These are phyloP conservation scores for Pomacea canaliculata DNA, from an alignment of 2,888 invertebrate species.

Conservation along the genomic window DNA sequence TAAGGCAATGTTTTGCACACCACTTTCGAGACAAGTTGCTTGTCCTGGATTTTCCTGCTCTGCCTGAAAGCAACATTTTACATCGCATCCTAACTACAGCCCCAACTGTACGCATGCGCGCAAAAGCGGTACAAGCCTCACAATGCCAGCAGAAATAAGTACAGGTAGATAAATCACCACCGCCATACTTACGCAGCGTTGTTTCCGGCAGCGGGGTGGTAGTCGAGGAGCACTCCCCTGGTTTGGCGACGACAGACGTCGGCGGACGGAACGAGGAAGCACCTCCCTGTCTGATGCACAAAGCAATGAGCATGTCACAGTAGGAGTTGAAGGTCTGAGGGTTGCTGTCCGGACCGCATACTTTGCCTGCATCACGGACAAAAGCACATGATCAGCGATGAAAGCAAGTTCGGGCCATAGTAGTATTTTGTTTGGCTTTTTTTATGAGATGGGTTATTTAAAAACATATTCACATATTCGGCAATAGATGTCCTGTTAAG, in stretches of 20 bases:
- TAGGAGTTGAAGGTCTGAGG: slow-evolving; percentile 22
- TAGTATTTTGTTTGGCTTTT: not conserved
- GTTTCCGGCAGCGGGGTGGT: not conserved
- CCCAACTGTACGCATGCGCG: too few species aligned
- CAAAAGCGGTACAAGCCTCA: too few species aligned
- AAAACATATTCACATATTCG: not conserved
- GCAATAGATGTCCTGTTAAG: too few species aligned
- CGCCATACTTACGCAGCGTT: not conserved
- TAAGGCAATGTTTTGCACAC: too few species aligned
- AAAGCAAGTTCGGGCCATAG: not conserved
- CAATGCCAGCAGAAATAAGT: too few species aligned
- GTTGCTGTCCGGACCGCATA: slow-evolving; percentile 28
- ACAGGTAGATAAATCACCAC: too few species aligned
- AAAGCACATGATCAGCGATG: not conserved
- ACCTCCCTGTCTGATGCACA: slow-evolving; percentile 19
- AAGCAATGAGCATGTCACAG: slow-evolving; percentile 25
- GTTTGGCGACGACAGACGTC: slow-evolving; percentile 6
- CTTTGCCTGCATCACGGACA: not conserved
- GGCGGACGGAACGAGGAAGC: not conserved
- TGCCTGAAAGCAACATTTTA: too few species aligned
- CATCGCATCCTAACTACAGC: too few species aligned
- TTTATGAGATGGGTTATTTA: not conserved
- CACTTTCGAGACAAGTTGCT: too few species aligned
- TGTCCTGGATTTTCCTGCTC: too few species aligned
- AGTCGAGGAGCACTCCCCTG: slow-evolving; percentile 16